Evolutionary conservation across 2,888 invertebrate genomes (phyloP).

Genomic region (Campoplex nolae): DNA sequence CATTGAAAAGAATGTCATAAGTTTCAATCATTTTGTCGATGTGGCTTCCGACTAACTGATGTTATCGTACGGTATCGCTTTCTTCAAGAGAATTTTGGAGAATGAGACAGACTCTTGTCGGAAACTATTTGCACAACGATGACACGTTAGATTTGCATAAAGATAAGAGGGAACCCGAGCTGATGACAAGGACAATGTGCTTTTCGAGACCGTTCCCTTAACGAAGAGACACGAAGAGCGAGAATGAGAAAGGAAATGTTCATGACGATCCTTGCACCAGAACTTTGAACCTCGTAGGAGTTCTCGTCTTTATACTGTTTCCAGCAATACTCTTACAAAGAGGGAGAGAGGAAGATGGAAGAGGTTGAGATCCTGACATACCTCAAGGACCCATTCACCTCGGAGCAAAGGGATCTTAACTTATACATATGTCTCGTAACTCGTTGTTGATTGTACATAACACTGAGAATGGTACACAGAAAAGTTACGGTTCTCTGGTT

Average conservation of each 20-base stretch:
- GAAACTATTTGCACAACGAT: neutral
- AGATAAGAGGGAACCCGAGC: neutral
- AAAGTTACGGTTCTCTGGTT: slow-evolving; percentile 15
- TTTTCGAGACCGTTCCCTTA: neutral
- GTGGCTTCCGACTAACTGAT: neutral
- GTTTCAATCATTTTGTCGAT: neutral
- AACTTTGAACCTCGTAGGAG: slow-evolving; percentile 41
- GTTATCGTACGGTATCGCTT: neutral
- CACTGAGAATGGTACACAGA: slow-evolving; percentile 26
- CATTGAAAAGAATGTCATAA: neutral
- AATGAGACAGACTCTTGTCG: neutral
- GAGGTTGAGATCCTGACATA: neutral
- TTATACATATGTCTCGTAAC: slow-evolving; percentile 23
- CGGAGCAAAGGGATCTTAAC: slow-evolving; percentile 12
- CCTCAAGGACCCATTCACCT: slow-evolving; percentile 19
- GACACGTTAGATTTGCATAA: slow-evolving; percentile 1
- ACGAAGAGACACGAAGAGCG: neutral
- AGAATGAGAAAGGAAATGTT: neutral
- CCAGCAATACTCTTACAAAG: slow-evolving; percentile 45
- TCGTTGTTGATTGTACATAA: slow-evolving; percentile 41
- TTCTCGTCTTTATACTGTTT: slow-evolving; percentile 31
- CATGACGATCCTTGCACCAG: slow-evolving; percentile 3
- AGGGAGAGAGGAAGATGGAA: neutral
- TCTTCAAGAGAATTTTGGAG: neutral
- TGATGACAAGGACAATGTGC: slow-evolving; percentile 7